Evolutionary conservation across 2,797 vertebrate species (phyloP).

Genomic region (Oryzias sinensis): DNA sequence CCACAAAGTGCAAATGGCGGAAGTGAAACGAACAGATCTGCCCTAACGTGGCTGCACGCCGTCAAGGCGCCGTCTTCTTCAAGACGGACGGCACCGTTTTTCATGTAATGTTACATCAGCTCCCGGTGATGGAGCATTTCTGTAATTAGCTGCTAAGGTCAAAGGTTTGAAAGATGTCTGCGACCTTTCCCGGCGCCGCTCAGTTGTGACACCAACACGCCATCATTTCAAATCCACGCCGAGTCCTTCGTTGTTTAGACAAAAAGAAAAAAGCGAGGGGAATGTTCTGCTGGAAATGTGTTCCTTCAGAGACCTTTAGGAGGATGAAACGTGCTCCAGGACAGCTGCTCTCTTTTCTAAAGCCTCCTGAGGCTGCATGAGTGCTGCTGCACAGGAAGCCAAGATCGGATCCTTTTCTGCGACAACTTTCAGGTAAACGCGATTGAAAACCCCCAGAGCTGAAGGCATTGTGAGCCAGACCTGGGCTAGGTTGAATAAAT

Average conservation of each 20-base stretch:
- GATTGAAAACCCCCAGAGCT: background rate
- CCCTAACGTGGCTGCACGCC: too few relatives aligned
- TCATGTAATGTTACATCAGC: background rate
- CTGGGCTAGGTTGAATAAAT: background rate
- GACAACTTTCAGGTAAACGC: background rate
- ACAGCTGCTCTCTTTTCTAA: background rate
- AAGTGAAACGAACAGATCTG: too few relatives aligned
- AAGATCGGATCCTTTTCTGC: background rate
- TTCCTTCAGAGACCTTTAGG: conserved; percentile 1
- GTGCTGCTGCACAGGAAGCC: too few relatives aligned
- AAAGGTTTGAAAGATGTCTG: conserved; percentile 24
- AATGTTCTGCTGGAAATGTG: too few relatives aligned
- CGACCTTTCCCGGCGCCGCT: conserved; percentile 20
- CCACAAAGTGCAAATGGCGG: too few relatives aligned
- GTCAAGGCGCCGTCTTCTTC: conserved; percentile 15
- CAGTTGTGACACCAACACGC: conserved; percentile 5
- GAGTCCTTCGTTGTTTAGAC: too few relatives aligned
- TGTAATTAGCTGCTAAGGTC: conserved; percentile 30
- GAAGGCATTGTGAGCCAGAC: background rate
- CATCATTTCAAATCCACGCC: too few relatives aligned
- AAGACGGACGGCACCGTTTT: conserved; percentile 37
- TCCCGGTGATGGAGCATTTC: background rate
- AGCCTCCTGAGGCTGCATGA: background rate
- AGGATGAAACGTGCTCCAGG: background rate
- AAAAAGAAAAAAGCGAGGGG: background rate